Evolutionary conservation across 2,113 vertebrate species (phyloP).

Genomic region (Paradoxurus hermaphroditus): DNA sequence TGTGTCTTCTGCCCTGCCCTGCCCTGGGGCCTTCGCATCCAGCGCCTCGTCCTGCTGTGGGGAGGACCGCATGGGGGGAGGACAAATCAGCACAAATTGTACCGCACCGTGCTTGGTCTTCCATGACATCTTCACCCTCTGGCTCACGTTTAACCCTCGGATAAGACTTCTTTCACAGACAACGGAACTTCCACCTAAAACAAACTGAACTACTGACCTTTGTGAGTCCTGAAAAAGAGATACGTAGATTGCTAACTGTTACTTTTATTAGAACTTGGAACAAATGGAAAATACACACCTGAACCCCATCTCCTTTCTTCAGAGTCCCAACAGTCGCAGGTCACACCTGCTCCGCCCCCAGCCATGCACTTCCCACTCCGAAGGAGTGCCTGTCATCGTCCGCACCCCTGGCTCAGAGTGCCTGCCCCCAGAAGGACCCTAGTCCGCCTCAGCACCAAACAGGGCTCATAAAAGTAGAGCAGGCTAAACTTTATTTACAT

Average conservation of each 20-base stretch:
- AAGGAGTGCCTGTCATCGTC: fast-evolving
- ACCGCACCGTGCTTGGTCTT: background rate
- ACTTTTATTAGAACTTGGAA: background rate
- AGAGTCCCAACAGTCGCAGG: fast-evolving
- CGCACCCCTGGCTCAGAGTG: background rate
- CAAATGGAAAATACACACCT: background rate
- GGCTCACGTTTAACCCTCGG: background rate
- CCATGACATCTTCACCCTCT: background rate
- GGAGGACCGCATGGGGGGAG: too few species aligned
- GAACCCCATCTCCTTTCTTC: fast-evolving
- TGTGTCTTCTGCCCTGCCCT: too few species aligned
- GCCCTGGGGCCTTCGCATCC: background rate
- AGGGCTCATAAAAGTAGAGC: background rate
- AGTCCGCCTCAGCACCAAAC: background rate
- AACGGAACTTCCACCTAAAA: background rate
- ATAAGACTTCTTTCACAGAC: background rate
- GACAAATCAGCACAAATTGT: background rate
- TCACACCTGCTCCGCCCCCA: fast-evolving
- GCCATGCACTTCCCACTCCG: fast-evolving
- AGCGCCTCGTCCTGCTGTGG: background rate
- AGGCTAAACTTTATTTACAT: background rate
- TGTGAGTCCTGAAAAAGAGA: background rate
- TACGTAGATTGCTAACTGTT: background rate
- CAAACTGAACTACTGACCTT: background rate
- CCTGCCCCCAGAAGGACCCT: background rate